Base-by-base conservation (phyloP, 2,888 invertebrate genomes). In the Cataglyphis altisquamis region DNA sequence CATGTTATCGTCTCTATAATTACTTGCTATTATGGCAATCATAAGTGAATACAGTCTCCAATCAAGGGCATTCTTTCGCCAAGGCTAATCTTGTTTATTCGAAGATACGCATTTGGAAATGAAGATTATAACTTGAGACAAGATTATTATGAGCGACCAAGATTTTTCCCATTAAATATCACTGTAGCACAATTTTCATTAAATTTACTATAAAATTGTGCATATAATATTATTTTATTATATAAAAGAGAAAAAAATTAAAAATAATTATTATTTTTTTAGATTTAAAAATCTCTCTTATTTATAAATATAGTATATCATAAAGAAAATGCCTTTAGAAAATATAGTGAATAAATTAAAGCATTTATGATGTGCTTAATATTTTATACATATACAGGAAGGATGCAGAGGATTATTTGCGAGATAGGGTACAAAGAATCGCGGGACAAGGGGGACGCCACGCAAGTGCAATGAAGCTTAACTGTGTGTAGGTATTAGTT, bases 401-500 rank as follows among this genome's bases (percentile, higher is more conserved):
- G 63, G n/a, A 45, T 9, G 32, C 29, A 64, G 39, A 77, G 29
- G 39, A 67, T 36, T 64, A 67, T 29, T 67, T 39, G 39, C 41
- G 21, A 12, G 29, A 21, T 41, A 72, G 6, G n/a, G 45, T 45
- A 48, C 2, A 48, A 57, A 32, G 15, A 18, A 18, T 18, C 15
- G 41, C 9, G 18, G 77, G 57, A 45, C 21, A 39, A 66, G 25
- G 15, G 67, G 68, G 41, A 41, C n/a, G 32, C 29, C 68, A 57
- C 29, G 78, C 72, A 45, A 78, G 70, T 70, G 41, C 72, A 62
- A 78, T 55, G 32, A 41, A 68, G 15, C 36, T 0, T 41, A 18
- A 70, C 12, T 29, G 68, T 32, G 72, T 60, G 60, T 78, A 70
- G 60, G 78, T 60, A 36, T 78, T 57, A 39, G 41, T 39, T 41